Percentiles rank a stretch among this genome's conserved stretches.
Conservation (phyloP, 2,888 invertebrate genomes). For the Meganola albula region DNA sequence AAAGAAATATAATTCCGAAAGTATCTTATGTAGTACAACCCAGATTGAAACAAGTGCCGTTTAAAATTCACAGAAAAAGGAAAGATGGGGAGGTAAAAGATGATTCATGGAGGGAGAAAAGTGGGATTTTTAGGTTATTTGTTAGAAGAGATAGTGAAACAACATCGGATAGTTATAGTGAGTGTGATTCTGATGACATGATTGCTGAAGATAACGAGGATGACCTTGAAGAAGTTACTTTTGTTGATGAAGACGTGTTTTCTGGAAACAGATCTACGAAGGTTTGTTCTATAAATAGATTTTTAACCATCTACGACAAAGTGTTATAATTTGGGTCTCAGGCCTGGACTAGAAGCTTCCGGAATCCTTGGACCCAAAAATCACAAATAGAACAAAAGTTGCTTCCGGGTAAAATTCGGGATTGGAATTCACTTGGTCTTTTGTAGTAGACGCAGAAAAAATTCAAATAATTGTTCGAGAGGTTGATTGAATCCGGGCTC, state of each 20-base stretch:
- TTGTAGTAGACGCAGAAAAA: too few species aligned
- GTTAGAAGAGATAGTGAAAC: constrained; percentile 58
- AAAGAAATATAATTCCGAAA: constrained; percentile 37
- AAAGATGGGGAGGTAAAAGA: constrained; percentile 44
- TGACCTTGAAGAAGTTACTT: constrained; percentile 29
- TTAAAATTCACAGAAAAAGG: constrained; percentile 58
- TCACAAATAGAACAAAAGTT: too few species aligned
- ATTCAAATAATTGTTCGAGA: too few species aligned
- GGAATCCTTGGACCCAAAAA: too few species aligned
- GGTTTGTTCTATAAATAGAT: constrained; percentile 13
- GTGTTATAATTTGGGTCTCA: too few species aligned
- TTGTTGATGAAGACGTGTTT: constrained; percentile 32
- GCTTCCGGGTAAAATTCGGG: too few species aligned
- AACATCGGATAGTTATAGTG: constrained; percentile 68
- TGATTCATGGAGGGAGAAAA: constrained; percentile 62
- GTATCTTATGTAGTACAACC: constrained; percentile 40
- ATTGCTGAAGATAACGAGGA: constrained; percentile 24
- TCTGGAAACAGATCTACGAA: constrained; percentile 11
- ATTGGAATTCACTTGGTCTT: too few species aligned
- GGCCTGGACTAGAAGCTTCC: too few species aligned
- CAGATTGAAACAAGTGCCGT: constrained; percentile 64
- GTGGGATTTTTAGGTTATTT: constrained; percentile 60
- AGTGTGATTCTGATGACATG: constrained; percentile 56
- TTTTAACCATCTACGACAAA: too few species aligned
- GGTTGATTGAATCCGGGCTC: too few species aligned